phyloP scores from a whole-genome alignment of 1,140 invertebrate genomes.

The Stegodyphus dumicola region DNA sequence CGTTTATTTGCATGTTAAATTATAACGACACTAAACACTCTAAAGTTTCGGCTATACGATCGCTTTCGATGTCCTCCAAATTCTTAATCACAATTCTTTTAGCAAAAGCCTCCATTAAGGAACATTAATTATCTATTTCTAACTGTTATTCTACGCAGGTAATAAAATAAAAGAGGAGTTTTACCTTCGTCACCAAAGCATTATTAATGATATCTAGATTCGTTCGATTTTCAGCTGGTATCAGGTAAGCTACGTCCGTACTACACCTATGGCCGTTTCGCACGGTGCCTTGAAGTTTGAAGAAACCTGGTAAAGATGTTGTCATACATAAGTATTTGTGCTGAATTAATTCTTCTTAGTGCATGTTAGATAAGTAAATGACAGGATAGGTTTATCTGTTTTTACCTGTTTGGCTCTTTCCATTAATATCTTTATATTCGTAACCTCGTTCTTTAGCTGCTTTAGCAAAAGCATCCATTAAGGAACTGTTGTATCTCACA shows the following conservation, averaged over 20 bases:
- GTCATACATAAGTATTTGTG: neutral
- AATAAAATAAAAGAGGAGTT: neutral
- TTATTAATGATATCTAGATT: conserved; percentile 80
- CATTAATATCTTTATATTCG: conserved; percentile 82
- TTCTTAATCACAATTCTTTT: too few species aligned
- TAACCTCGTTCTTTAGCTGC: conserved; percentile 89
- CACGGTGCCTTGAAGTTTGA: conserved; percentile 81
- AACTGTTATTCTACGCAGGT: too few species aligned
- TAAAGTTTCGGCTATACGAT: too few species aligned
- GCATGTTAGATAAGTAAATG: neutral
- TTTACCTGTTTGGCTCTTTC: conserved; percentile 80
- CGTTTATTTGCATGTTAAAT: too few species aligned
- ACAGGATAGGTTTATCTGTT: neutral
- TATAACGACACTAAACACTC: too few species aligned
- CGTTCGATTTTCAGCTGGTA: conserved; percentile 78
- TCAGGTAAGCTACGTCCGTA: conserved; percentile 86
- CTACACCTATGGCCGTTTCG: conserved; percentile 85
- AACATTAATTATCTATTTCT: too few species aligned
- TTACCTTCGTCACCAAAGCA: conserved; percentile 61
- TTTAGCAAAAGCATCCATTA: conserved; percentile 86
- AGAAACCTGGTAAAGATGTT: conserved; percentile 36
- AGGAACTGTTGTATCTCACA: conserved; percentile 43
- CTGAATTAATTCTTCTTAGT: conserved; percentile 4
- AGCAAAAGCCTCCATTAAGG: too few species aligned
- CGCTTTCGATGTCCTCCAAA: too few species aligned